Base-by-base conservation (phyloP, 2,888 invertebrate genomes). In the Hedychridium roseum region DNA sequence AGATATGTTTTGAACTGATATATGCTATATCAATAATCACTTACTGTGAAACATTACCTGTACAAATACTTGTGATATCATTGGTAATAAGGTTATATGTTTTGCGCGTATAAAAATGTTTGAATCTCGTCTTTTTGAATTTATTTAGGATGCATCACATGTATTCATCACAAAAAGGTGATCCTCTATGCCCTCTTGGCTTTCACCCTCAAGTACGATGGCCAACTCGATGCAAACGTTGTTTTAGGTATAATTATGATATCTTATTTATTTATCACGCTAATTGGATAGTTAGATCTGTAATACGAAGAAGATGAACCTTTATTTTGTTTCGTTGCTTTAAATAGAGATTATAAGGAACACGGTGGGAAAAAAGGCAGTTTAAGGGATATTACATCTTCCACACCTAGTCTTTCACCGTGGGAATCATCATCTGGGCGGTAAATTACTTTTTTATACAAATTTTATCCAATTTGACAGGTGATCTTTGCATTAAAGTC, bases 141-240 rank as follows among this genome's bases (percentile, higher is more conserved):
- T n/a, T n/a, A n/a, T n/a, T n/a, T n/a, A n/a, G 66, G 57, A 89
- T 89, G 89, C 88, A 89, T 81, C 89, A 89, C 79, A 79, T 88
- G 76, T 89, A 88, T 78, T 88, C 89, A 30, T 80, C 89, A 75
- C 89, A 89, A 75, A 92, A 92, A 80, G 90, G 90, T 69, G 94
- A 94, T 80, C 91, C 93, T 57, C 81, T 94, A 67, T 94, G 94
- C 79, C 94, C 94, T 55, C 82, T 94, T 76, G 95, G 95, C 34
- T 95, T 95, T 80, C 93, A 94, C 82, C 94, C 95, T 50, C 94
- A 95, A 82, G 92, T 94, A 66, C 87, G 94, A 72, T 94, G 94
- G 91, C 94, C 94, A 37, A 94, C 94, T 47, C 85, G 94, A 72
- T 94, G 94, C 82, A 94, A 94, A 81, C 84, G 94, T 68, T 95